Evolutionary conservation across 2,888 invertebrate genomes (phyloP).

Genomic region (Ophion ellenae): DNA sequence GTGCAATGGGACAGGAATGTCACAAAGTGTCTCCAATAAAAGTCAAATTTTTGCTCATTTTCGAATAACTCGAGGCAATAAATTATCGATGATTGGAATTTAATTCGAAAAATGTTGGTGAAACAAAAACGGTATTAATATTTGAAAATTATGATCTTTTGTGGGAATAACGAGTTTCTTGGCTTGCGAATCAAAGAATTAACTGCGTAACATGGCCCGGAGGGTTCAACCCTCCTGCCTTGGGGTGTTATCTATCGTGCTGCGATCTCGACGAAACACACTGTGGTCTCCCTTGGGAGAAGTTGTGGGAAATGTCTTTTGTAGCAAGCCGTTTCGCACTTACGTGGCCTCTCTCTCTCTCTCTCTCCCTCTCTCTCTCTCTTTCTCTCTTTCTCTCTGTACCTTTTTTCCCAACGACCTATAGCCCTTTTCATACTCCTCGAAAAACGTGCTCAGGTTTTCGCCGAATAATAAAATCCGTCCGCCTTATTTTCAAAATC

Average conservation of each 20-base stretch:
- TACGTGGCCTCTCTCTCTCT: background rate
- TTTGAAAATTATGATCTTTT: background rate
- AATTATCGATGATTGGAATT: no score
- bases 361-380: no score
- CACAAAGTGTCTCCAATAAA: no score
- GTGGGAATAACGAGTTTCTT: no score
- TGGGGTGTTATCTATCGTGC: conserved; percentile 8
- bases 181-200: no score
- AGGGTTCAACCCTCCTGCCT: background rate
- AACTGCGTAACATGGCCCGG: background rate
- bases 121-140: no score
- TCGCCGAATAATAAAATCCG: background rate
- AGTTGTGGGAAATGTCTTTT: conserved; percentile 10
- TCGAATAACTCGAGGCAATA: no score
- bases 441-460: background rate
- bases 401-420: background rate
- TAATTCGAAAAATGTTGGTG: no score
- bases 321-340: conserved; percentile 4
- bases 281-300: conserved; percentile 31
- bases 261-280: conserved; percentile 18
- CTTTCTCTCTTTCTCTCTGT: background rate
- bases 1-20: no score
- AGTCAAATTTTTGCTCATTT: no score
- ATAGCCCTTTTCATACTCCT: background rate
- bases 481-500: background rate